Evolutionary conservation across 2,888 invertebrate genomes (phyloP).

Genomic region (Chaetoderma sp.): DNA sequence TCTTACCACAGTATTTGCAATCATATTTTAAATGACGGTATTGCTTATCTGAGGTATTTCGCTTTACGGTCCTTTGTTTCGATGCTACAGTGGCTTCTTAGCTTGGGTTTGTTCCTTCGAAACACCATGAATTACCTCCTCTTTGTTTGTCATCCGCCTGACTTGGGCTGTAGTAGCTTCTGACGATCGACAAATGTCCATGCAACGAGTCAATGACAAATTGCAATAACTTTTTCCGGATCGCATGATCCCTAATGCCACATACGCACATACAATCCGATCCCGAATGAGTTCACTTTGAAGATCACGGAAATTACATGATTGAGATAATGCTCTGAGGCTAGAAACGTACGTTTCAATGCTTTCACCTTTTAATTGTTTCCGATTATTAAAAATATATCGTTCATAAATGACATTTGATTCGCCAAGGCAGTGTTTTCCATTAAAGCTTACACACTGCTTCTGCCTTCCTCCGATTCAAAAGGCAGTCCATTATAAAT

Average conservation of each 20-base stretch:
- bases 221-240: conserved; percentile 4
- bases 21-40: background rate
- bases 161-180: background rate
- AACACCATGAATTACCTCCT: too few relatives aligned
- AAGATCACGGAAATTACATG: conserved; percentile 8
- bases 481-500: background rate
- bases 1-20: background rate
- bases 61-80: background rate
- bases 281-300: conserved; percentile 11
- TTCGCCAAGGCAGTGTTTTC: background rate
- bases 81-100: background rate
- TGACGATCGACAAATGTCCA: background rate
- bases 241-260: background rate
- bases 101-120: too few relatives aligned
- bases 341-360: conserved; percentile 12
- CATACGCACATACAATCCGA: conserved; percentile 9
- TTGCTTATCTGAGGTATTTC: background rate
- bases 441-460: background rate
- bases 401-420: conserved; percentile 11
- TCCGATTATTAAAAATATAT: conserved; percentile 9
- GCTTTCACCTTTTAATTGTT: conserved; percentile 9
- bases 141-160: too few relatives aligned
- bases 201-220: background rate
- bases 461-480: background rate
- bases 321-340: background rate